phyloP scores from a whole-genome alignment of 2,797 vertebrate genomes.

The Apogon hyalosoma region DNA sequence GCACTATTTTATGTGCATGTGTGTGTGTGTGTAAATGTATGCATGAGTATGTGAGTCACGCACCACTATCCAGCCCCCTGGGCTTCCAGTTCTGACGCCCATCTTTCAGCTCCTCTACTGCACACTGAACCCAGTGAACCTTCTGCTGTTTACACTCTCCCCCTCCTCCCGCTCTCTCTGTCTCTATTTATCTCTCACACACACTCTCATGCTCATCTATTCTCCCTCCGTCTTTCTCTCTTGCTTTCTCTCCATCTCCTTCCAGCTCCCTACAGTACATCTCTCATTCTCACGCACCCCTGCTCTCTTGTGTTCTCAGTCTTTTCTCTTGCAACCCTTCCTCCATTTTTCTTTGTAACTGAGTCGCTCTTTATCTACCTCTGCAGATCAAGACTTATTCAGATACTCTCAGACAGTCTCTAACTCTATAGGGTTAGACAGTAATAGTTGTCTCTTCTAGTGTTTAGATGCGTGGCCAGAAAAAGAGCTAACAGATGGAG shows the following conservation, averaged over 20 bases:
- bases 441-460: constrained; percentile 37
- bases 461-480: constrained; percentile 22
- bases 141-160: constrained; percentile 79
- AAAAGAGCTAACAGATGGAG: constrained; percentile 13
- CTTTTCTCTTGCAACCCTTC: constrained; percentile 47
- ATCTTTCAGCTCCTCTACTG: constrained; percentile 78
- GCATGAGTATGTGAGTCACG: constrained; percentile 80
- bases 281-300: constrained; percentile 68
- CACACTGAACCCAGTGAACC: constrained; percentile 81
- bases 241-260: constrained; percentile 54
- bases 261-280: constrained; percentile 65
- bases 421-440: constrained; percentile 48
- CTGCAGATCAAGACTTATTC: constrained; percentile 63
- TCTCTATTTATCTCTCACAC: constrained; percentile 74
- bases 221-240: constrained; percentile 59
- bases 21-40: constrained; percentile 70
- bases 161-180: constrained; percentile 60
- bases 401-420: constrained; percentile 59
- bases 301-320: constrained; percentile 55
- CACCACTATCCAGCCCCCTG: constrained; percentile 75
- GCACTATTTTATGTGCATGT: constrained; percentile 27
- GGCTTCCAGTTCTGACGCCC: constrained; percentile 78
- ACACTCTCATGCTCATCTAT: constrained; percentile 69
- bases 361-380: constrained; percentile 47
- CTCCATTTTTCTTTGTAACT: constrained; percentile 50